A percentile compares a stretch with the other conserved stretches of the same genome.
phyloP scores from a whole-genome alignment of 2,888 invertebrate species.

The Tubulanus polymorphus region DNA sequence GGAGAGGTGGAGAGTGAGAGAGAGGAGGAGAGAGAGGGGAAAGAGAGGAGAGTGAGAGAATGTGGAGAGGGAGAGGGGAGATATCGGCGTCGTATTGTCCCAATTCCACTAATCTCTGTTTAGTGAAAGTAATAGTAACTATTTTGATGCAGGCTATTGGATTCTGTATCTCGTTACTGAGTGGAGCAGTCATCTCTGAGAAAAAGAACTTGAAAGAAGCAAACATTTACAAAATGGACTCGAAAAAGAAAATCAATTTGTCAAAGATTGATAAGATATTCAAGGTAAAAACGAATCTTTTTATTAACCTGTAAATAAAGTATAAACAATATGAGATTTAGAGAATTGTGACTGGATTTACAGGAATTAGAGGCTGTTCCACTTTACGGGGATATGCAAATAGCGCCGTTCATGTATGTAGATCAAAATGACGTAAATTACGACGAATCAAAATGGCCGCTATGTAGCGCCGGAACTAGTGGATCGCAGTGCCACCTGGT shows the following conservation, averaged over 20 bases:
- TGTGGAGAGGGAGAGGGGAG: slow-evolving; percentile 38
- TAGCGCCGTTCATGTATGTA: slow-evolving; percentile 96
- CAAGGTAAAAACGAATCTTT: slow-evolving; percentile 61
- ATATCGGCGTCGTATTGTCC: not conserved
- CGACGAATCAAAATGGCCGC: slow-evolving; percentile 48
- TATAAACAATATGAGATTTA: not conserved
- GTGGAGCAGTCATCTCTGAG: slow-evolving; percentile 52
- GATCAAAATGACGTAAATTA: slow-evolving; percentile 62
- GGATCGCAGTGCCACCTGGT: slow-evolving; percentile 74
- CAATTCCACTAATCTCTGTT: slow-evolving; percentile 1
- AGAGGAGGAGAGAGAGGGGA: not conserved
- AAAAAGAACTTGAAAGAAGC: slow-evolving; percentile 6
- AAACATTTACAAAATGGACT: slow-evolving; percentile 83
- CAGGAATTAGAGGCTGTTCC: slow-evolving; percentile 50
- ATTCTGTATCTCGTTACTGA: slow-evolving; percentile 90
- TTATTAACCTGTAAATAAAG: slow-evolving; percentile 5
- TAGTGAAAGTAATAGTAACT: not conserved
- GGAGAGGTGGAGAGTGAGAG: not conserved
- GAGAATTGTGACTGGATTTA: too few relatives aligned
- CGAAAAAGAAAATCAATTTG: slow-evolving; percentile 88
- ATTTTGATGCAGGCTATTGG: slow-evolving; percentile 56
- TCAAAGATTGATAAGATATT: slow-evolving; percentile 92
- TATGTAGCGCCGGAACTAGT: slow-evolving; percentile 67
- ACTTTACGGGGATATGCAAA: slow-evolving; percentile 98
- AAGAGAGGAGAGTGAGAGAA: not conserved